These are phyloP conservation scores for Phytoseiulus persimilis DNA, from an alignment of 2,888 invertebrate species.

Conservation along the genomic window DNA sequence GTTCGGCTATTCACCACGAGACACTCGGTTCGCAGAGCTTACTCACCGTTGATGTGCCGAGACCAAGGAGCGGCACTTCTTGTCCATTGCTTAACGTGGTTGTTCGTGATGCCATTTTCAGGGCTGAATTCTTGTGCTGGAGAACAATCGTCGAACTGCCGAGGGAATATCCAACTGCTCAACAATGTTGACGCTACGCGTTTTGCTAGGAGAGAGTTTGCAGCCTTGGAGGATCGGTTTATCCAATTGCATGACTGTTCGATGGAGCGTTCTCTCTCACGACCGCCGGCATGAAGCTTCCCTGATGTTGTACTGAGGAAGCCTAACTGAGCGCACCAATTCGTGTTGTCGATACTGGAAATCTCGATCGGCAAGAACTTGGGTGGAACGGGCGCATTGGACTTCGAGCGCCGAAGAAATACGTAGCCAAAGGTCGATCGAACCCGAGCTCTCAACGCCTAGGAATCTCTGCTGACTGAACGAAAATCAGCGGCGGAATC, in stretches of 20 bases:
- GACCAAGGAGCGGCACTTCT: background rate
- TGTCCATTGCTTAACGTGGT: background rate
- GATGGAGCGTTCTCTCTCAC: background rate
- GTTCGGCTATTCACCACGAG: too few relatives aligned
- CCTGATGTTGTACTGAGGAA: too few relatives aligned
- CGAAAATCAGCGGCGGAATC: too few relatives aligned
- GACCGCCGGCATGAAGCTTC: too few relatives aligned
- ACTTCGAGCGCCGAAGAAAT: too few relatives aligned
- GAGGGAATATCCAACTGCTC: background rate
- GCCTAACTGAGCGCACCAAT: too few relatives aligned
- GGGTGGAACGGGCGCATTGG: too few relatives aligned
- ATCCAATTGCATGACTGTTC: background rate
- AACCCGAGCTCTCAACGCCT: too few relatives aligned
- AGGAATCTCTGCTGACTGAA: too few relatives aligned
- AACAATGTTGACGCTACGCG: background rate
- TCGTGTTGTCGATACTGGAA: too few relatives aligned
- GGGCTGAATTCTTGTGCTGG: background rate
- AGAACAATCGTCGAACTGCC: background rate
- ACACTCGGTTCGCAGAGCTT: background rate
- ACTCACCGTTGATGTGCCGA: background rate
- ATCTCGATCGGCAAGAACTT: too few relatives aligned
- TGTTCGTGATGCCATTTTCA: background rate
- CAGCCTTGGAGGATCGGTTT: background rate
- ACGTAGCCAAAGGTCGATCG: too few relatives aligned
- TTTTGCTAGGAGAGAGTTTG: background rate